Percentiles rank a stretch among this genome's conserved stretches.
These are phyloP conservation scores for Operophtera brumata DNA, from an alignment of 2,888 invertebrate species.

Conservation along the genomic window DNA sequence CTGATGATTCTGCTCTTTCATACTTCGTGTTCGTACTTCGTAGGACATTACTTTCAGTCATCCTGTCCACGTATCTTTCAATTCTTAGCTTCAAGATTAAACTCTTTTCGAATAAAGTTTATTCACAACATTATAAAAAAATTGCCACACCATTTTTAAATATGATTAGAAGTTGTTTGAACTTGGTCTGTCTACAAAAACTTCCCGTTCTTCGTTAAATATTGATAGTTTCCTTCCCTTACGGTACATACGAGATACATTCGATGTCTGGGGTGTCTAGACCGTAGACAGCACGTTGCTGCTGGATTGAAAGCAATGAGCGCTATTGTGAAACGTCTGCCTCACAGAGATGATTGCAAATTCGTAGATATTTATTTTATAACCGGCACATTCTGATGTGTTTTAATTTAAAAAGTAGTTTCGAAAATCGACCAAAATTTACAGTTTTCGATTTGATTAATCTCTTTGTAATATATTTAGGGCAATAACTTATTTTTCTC, in stretches of 20 bases:
- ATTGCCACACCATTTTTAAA: too few relatives aligned
- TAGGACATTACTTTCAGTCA: too few relatives aligned
- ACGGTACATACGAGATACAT: not conserved
- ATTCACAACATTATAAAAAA: too few relatives aligned
- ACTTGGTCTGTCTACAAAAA: not conserved
- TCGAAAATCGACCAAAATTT: not conserved
- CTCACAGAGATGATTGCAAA: conserved; percentile 9
- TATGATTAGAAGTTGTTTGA: not conserved
- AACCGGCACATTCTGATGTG: not conserved
- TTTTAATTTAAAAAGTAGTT: not conserved
- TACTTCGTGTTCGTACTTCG: too few relatives aligned
- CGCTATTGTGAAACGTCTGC: conserved; percentile 19
- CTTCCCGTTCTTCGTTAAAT: not conserved
- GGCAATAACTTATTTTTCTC: too few relatives aligned
- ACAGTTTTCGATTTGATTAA: too few relatives aligned
- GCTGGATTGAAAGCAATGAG: conserved; percentile 20
- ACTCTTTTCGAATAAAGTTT: too few relatives aligned
- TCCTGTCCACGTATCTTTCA: too few relatives aligned
- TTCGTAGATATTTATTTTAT: not conserved
- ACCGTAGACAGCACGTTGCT: conserved; percentile 12
- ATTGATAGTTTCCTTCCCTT: not conserved
- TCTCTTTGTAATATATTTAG: too few relatives aligned
- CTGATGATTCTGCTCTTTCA: too few relatives aligned
- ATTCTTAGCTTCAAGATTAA: too few relatives aligned
- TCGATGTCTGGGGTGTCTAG: not conserved